Evolutionary conservation across 2,113 vertebrate species (phyloP).

Genomic region (Diadophis punctatus): DNA sequence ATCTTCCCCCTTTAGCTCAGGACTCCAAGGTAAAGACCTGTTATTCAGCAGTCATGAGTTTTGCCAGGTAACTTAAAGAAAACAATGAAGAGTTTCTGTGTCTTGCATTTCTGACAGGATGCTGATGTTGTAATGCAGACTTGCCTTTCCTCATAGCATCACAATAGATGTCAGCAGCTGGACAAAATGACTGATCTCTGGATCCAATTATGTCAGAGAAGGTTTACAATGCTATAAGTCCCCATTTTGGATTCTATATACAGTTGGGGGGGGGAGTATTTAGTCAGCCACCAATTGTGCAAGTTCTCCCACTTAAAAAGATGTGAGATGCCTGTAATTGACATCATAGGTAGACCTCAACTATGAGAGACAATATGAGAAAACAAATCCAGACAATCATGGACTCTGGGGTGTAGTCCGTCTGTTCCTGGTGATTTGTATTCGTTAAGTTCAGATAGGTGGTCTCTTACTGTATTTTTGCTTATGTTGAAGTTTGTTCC

Average conservation of each 20-base stretch:
- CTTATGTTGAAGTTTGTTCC: no score
- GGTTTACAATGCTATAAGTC: not conserved
- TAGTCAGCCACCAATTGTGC: no score
- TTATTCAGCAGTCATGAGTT: not conserved
- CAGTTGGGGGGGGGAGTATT: no score
- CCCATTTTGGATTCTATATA: not conserved
- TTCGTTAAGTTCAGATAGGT: no score
- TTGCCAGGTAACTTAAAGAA: not conserved
- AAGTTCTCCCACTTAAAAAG: no score
- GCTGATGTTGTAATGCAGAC: not conserved
- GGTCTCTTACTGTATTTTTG: no score
- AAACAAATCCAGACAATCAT: no score
- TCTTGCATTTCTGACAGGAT: not conserved
- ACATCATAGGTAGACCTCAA: no score
- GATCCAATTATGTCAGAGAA: not conserved
- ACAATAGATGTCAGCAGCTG: not conserved
- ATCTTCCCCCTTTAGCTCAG: not conserved
- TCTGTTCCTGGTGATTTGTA: no score
- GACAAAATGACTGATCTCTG: not conserved
- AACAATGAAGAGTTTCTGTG: not conserved
- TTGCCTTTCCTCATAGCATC: not conserved
- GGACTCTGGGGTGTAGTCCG: no score
- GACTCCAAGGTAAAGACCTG: not conserved
- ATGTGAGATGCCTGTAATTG: no score
- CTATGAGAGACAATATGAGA: no score